Base-by-base conservation (phyloP, 2,888 invertebrate genomes). In the Amaurobius ferox region DNA sequence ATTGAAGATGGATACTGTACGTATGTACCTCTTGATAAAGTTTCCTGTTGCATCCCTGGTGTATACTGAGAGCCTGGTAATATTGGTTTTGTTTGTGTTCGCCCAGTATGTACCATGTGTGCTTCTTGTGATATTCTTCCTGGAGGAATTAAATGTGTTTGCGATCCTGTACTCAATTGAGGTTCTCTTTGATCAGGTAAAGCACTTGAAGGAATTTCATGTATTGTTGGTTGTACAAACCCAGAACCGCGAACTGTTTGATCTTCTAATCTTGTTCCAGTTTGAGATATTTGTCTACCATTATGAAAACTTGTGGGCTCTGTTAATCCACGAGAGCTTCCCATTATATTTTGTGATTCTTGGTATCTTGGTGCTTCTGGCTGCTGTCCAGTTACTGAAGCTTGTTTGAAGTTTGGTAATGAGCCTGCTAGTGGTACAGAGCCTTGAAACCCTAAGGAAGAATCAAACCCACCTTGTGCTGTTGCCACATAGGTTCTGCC, bases 401-500 rank as follows among this genome's bases (percentile, higher is more conserved):
- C 7, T 3, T 23, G 39, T 26, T 26, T 19, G 35, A 23, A 55
- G 55, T 5, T 1, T n/a, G 83, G 62, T 48, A 78, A 30, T 13
- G 78, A 78, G 2, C 68, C 73, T 23, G 28, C 29, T 32, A 35
- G 6, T 48, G 85, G 78, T 26, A 67, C 62, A 19, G 78, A 30
- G 19, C 67, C 62, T 62, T 86, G 73, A 44, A 73, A 78, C 30
- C 55, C 67, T 44, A 19, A 30, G 39, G 44, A 40, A 26, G 81
- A 64, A 70, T 78, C 83, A 64, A 87, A 83, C n/a, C 81, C 81
- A n/a, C 87, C 81, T 66, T 81, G 81, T 28, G 81, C 87, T 29
- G 81, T 83, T 0, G 87, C 87, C 13, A 40, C 32, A 23, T 87
- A 87, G 13, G 77, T 87, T 70, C 81, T 81, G 26, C 81, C 87